phyloP scores from a whole-genome alignment of 1,140 invertebrate species.

The Drosophila simulans region DNA sequence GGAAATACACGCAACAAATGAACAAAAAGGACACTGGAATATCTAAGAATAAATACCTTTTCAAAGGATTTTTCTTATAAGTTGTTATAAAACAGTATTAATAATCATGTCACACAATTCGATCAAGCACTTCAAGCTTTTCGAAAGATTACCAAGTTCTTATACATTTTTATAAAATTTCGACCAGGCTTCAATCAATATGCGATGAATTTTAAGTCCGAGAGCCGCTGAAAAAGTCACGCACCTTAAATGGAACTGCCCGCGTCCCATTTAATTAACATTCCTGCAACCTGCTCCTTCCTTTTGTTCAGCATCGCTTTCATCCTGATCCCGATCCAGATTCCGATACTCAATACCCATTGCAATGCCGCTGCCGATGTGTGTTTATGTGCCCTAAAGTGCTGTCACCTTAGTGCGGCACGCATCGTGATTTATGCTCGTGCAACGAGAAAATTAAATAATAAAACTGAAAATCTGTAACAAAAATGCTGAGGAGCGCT shows the following conservation, averaged over 20 bases:
- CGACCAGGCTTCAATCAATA: slow-evolving; percentile 4
- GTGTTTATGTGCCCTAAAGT: slow-evolving; percentile 79
- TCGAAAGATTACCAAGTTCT: too few relatives aligned
- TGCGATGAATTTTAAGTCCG: background rate
- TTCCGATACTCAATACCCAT: background rate
- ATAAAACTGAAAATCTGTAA: slow-evolving; percentile 73
- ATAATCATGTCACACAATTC: too few relatives aligned
- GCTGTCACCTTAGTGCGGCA: slow-evolving; percentile 77
- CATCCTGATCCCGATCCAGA: slow-evolving; percentile 16
- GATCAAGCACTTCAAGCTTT: too few relatives aligned
- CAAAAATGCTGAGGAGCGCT: slow-evolving; percentile 57
- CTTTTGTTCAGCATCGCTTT: slow-evolving; percentile 3
- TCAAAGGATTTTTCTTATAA: too few relatives aligned
- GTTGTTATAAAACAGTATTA: too few relatives aligned
- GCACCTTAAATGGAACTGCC: slow-evolving; percentile 19
- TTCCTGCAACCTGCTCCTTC: slow-evolving; percentile 69
- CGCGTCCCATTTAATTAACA: slow-evolving; percentile 73
- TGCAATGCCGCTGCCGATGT: slow-evolving; percentile 22
- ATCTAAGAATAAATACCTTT: background rate
- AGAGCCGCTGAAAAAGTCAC: background rate
- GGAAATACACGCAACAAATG: slow-evolving; percentile 1
- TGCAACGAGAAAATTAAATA: slow-evolving; percentile 72
- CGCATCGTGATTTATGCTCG: slow-evolving; percentile 76
- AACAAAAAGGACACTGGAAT: background rate
- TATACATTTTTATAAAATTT: background rate